phyloP scores from a whole-genome alignment of 2,797 vertebrate genomes.

The Clarias laeviceps region DNA sequence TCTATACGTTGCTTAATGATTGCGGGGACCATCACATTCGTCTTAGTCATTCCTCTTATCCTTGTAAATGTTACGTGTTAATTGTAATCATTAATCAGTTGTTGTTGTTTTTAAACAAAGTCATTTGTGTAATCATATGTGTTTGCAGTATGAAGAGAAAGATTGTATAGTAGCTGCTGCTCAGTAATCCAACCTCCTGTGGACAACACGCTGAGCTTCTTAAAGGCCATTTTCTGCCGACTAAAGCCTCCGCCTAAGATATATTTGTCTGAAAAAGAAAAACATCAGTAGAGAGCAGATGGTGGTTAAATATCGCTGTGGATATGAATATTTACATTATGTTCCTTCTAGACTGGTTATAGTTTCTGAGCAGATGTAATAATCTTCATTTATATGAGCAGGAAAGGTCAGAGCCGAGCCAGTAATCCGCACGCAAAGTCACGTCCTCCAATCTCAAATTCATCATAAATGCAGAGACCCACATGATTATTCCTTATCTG shows the following conservation, averaged over 20 bases:
- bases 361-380: conserved; percentile 46
- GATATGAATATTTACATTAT: conserved; percentile 47
- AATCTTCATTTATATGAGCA: conserved; percentile 50
- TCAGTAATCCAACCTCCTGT: not conserved
- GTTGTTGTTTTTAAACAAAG: not conserved
- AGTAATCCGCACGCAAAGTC: conserved; percentile 43
- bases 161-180: not conserved
- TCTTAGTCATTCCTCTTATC: conserved; percentile 31
- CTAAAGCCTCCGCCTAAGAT: conserved; percentile 25
- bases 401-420: conserved; percentile 50
- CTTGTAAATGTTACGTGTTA: conserved; percentile 48
- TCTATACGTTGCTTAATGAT: conserved; percentile 39
- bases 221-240: conserved; percentile 30
- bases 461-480: conserved; percentile 1
- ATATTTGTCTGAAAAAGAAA: conserved; percentile 41
- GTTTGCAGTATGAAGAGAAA: conserved; percentile 15
- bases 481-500: conserved; percentile 18
- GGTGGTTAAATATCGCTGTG: conserved; percentile 45
- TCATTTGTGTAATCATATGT: conserved; percentile 15
- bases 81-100: conserved; percentile 49
- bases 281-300: conserved; percentile 46
- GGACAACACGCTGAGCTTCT: conserved; percentile 25
- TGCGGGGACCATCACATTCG: conserved; percentile 28
- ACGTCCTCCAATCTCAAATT: conserved; percentile 18
- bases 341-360: conserved; percentile 38